Conservation (phyloP, 2,113 vertebrate species). For the Phaetusa simplex region DNA sequence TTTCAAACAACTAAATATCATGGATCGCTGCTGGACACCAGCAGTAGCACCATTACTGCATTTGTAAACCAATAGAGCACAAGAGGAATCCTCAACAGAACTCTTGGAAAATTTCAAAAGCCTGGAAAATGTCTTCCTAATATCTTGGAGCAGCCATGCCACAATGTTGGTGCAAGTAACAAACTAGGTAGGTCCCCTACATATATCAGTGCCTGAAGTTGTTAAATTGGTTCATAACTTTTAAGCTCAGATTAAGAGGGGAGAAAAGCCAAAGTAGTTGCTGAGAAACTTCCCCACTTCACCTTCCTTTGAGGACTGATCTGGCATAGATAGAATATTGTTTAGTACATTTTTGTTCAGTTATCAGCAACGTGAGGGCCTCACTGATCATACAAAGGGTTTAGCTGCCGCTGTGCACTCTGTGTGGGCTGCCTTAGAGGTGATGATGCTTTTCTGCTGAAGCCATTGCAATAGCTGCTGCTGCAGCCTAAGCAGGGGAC, state of each 20-base stretch:
- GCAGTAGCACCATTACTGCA: neutral
- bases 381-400: neutral
- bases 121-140: neutral
- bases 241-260: neutral
- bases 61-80: neutral
- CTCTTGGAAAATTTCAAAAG: neutral
- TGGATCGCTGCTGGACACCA: neutral
- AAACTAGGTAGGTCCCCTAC: neutral
- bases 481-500: neutral
- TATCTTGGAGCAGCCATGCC: neutral
- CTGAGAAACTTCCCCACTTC: neutral
- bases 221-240: neutral
- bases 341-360: neutral
- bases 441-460: neutral
- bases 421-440: neutral
- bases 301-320: neutral
- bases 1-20: neutral
- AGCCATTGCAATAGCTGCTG: neutral
- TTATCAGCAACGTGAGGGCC: neutral
- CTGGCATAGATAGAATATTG: neutral
- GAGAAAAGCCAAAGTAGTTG: neutral
- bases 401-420: neutral
- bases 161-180: neutral
- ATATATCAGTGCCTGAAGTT: neutral
- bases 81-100: neutral